phyloP scores from a whole-genome alignment of 2,888 invertebrate genomes.

The Cephus pulcher region DNA sequence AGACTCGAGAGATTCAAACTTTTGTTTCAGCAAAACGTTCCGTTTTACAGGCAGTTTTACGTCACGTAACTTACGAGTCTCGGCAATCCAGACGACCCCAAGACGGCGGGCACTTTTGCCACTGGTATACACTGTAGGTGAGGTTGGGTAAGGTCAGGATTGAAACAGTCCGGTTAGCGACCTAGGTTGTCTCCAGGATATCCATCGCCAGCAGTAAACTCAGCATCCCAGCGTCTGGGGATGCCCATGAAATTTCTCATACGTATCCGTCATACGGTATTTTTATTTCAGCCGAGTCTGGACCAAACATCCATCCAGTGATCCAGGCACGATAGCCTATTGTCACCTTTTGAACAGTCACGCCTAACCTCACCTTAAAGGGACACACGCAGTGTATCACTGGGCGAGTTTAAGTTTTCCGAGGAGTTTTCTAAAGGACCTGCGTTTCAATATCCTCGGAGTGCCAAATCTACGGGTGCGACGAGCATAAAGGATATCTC shows the following conservation, averaged over 20 bases:
- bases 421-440: not conserved
- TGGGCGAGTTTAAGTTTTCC: not conserved
- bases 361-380: too few species aligned
- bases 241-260: not conserved
- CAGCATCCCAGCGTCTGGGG: not conserved
- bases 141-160: conserved; percentile 51
- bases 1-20: not conserved
- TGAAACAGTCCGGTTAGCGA: conserved; percentile 42
- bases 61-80: conserved; percentile 44
- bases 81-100: conserved; percentile 43
- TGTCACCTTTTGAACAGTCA: too few species aligned
- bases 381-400: not conserved
- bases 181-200: conserved; percentile 28
- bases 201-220: not conserved
- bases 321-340: not conserved
- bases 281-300: not conserved
- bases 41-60: conserved; percentile 48
- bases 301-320: not conserved
- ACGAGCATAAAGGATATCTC: conserved; percentile 51
- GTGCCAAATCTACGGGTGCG: conserved; percentile 25
- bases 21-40: not conserved
- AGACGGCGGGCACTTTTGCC: conserved; percentile 44
- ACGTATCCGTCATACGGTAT: not conserved
- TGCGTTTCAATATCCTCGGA: conserved; percentile 46
- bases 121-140: conserved; percentile 7